Evolutionary conservation across 2,797 vertebrate genomes (phyloP), one percentile per base, ranked within the genome.

Genomic region (Rhadinocentrus ornatus): DNA sequence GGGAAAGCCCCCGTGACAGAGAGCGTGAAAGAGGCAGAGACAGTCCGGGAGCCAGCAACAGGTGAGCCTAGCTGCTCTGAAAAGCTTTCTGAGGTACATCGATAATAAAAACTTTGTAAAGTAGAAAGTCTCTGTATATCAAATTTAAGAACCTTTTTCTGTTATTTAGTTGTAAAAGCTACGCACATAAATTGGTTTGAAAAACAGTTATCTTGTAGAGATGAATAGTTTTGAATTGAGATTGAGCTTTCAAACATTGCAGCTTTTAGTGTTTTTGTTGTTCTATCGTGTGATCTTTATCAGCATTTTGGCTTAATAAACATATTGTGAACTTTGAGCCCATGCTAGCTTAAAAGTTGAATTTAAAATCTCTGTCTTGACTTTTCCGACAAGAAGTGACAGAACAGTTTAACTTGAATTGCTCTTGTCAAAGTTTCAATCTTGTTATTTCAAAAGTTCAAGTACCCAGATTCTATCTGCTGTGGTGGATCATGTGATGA

Each of bases 1-100:
- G 87, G 0, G 92, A 91, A 60, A 92, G 88, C 66, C 92, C 91
- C 9, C 88, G 92, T 1, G 94, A 94, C 82, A 77, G 92, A 77
- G 94, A 93, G 20, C 86, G 93, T 0, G 94, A 95, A 68, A 82
- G 92, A 67, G 95, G 94, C 32, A 32, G 93, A 75, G 95, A 95
- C 89, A 94, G 94, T 75, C 94, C 94, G 6, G 92, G 93, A 63
- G 86, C 91, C 64, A 81, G 77, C 37, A 94, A 70, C 89, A 93
- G 94, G 94, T 94, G 37, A 88, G 75, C 22, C 1, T 5, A 31
- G 5, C 12, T 0, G 0, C 24, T 48, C 0, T 0, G n/a, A 6
- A 60, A 39, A 41, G 10, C 34, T 58, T 54, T 62, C 18, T 56
- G 35, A 22, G 18, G 31, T 48, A 44, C 35, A 31, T 41, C 3